A percentile compares a stretch with the other conserved stretches of the same genome.
phyloP scores from a whole-genome alignment of 53 echinoderm and acorn worm species.

The Holothuria leucospilota region DNA sequence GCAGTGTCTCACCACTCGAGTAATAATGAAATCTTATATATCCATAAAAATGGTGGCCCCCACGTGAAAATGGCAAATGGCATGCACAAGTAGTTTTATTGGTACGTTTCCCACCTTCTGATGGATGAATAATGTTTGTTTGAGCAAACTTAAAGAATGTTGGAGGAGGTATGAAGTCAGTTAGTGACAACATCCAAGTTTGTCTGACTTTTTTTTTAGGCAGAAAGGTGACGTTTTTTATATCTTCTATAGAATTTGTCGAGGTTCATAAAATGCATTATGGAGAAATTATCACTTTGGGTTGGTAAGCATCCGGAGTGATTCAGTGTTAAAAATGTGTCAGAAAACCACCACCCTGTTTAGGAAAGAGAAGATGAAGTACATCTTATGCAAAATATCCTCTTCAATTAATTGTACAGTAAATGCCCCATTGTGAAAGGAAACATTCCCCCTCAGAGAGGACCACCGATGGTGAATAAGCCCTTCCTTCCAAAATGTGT shows the following conservation, averaged over 20 bases:
- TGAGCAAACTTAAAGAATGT: slow-evolving; percentile 11
- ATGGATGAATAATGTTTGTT: slow-evolving; percentile 19
- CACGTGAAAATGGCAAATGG: background rate
- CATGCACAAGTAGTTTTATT: slow-evolving; percentile 3
- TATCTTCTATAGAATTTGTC: too few relatives aligned
- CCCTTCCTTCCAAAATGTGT: slow-evolving; percentile 19
- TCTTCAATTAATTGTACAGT: background rate
- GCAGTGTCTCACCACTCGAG: too few relatives aligned
- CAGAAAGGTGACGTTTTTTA: too few relatives aligned
- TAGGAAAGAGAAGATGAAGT: background rate
- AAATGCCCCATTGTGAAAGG: slow-evolving; percentile 18
- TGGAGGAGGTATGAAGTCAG: too few relatives aligned
- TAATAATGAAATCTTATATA: too few relatives aligned
- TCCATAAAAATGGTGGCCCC: too few relatives aligned
- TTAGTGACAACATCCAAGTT: too few relatives aligned
- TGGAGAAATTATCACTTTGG: too few relatives aligned
- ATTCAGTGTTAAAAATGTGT: background rate
- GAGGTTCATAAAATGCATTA: too few relatives aligned
- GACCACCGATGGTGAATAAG: slow-evolving; percentile 31
- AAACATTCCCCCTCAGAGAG: slow-evolving; percentile 18
- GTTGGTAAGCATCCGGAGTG: too few relatives aligned
- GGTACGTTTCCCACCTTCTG: background rate
- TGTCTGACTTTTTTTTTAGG: too few relatives aligned
- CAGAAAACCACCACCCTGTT: background rate
- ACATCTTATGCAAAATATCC: background rate